A percentile compares a stretch with the other conserved stretches of the same genome.
These are phyloP conservation scores for Hirudo medicinalis DNA, from an alignment of 1,140 invertebrate species.

Conservation along the genomic window DNA sequence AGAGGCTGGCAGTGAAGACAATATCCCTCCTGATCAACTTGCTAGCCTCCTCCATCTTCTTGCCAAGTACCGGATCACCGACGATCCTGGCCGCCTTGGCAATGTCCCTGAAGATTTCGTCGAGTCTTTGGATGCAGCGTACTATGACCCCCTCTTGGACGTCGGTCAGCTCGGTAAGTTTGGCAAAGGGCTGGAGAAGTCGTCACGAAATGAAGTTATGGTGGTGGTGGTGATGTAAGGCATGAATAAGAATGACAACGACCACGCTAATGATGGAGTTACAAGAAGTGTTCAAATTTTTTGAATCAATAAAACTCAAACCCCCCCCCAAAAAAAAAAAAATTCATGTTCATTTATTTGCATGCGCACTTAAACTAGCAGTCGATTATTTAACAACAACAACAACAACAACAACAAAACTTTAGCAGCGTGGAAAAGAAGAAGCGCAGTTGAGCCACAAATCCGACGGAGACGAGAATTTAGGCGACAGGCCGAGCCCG, in stretches of 20 bases:
- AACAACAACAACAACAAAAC: background rate
- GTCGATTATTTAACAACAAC: background rate
- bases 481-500: background rate
- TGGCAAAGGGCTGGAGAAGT: constrained; percentile 60
- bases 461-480: background rate
- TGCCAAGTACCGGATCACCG: constrained; percentile 73
- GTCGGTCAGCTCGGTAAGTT: constrained; percentile 81
- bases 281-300: no score
- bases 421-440: background rate
- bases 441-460: background rate
- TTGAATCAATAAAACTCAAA: no score
- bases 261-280: no score
- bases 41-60: constrained; percentile 90
- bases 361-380: no score
- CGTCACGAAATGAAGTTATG: background rate
- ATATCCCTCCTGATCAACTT: constrained; percentile 88
- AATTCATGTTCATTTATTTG: no score
- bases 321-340: no score
- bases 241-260: no score
- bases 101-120: constrained; percentile 76
- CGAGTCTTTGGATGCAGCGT: constrained; percentile 84
- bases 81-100: constrained; percentile 78
- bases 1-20: constrained; percentile 91
- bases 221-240: background rate
- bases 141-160: constrained; percentile 97